Evolutionary conservation across 2,888 invertebrate genomes (phyloP).

Genomic region (Chaetoderma sp.): DNA sequence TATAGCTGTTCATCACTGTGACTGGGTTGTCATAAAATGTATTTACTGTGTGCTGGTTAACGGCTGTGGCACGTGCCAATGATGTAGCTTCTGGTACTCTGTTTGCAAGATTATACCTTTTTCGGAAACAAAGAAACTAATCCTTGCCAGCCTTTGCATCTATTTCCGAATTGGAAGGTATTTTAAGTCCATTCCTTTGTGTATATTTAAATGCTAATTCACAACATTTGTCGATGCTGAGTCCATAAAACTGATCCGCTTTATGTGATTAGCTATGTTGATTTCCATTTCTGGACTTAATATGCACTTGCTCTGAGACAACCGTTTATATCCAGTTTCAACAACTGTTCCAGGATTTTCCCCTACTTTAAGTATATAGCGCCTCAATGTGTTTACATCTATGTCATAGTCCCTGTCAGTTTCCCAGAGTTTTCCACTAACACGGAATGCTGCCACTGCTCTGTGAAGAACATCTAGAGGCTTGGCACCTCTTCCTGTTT

Average conservation of each 20-base stretch:
- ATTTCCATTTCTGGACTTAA: neutral
- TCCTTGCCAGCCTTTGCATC: neutral
- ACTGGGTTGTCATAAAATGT: slow-evolving; percentile 14
- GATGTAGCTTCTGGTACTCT: slow-evolving; percentile 10
- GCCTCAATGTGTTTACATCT: slow-evolving; percentile 65
- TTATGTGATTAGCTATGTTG: neutral
- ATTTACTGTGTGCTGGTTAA: slow-evolving; percentile 6
- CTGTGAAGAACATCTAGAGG: slow-evolving; percentile 10
- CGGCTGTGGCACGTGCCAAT: slow-evolving; percentile 11
- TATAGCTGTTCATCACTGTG: slow-evolving; percentile 1
- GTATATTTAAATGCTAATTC: neutral
- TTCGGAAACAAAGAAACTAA: neutral
- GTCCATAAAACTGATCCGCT: neutral
- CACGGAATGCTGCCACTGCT: slow-evolving; percentile 83
- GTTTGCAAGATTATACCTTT: slow-evolving; percentile 2
- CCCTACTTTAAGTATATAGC: slow-evolving; percentile 10
- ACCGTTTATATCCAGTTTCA: slow-evolving; percentile 1
- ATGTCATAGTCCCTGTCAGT: slow-evolving; percentile 71
- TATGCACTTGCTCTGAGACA: neutral
- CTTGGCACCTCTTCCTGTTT: slow-evolving; percentile 4
- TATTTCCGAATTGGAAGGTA: neutral
- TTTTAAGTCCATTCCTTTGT: neutral
- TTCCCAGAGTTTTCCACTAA: slow-evolving; percentile 70
- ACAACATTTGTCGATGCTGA: slow-evolving; percentile 6
- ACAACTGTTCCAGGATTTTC: neutral